Evolutionary conservation across 1,140 invertebrate genomes (phyloP).

Genomic region (Oscheius sp.): DNA sequence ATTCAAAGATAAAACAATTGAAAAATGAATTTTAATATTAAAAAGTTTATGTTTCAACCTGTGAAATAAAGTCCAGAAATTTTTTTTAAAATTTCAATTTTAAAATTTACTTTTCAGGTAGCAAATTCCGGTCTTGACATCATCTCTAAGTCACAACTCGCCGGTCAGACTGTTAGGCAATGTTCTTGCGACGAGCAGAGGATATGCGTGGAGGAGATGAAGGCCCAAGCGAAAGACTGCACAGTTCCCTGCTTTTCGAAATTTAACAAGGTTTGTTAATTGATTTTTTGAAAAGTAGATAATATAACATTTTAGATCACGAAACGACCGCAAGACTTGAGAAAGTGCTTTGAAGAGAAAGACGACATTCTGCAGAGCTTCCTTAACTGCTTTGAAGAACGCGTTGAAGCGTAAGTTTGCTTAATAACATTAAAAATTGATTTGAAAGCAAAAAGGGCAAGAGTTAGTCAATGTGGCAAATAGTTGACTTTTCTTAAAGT

Average conservation of each 20-base stretch:
- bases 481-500: no score
- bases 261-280: conserved; percentile 31
- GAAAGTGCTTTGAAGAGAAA: conserved; percentile 39
- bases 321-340: conserved; percentile 30
- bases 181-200: conserved; percentile 38
- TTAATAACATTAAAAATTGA: no score
- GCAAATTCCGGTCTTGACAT: conserved; percentile 19
- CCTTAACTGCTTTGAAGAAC: conserved; percentile 39
- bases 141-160: conserved; percentile 9
- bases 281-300: background rate
- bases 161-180: conserved; percentile 35
- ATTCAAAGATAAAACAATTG: no score
- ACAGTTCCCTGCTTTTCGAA: conserved; percentile 39
- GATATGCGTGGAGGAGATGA: conserved; percentile 40
- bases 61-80: background rate
- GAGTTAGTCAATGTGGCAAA: no score
- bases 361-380: conserved; percentile 39
- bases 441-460: no score
- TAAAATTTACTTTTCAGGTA: conserved; percentile 22
- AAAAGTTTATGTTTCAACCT: no score
- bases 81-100: no score
- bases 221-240: conserved; percentile 36
- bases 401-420: conserved; percentile 41
- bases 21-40: no score
- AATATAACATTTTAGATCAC: conserved; percentile 30